These are phyloP conservation scores for Galerucella pusilla DNA, from an alignment of 2,888 invertebrate species.

Conservation along the genomic window DNA sequence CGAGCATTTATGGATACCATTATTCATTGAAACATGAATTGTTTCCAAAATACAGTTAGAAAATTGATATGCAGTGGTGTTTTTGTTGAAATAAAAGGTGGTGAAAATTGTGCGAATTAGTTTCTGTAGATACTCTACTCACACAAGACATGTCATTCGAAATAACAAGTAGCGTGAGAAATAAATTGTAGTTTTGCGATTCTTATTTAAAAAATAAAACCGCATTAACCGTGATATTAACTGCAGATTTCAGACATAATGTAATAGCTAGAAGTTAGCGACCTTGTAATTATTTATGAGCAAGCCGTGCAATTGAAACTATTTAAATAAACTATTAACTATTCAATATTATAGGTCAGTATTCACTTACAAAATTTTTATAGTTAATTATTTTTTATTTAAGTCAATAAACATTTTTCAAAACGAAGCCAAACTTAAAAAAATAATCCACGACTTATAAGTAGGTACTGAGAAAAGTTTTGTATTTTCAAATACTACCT, in stretches of 20 bases:
- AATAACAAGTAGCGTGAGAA: background rate
- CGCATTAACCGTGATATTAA: constrained; percentile 10
- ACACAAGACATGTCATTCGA: background rate
- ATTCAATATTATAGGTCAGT: background rate
- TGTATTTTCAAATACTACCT: no score
- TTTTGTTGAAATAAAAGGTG: background rate
- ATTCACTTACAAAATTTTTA: background rate
- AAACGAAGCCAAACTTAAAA: no score
- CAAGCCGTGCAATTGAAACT: constrained; percentile 12
- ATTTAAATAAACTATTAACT: background rate
- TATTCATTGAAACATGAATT: background rate
- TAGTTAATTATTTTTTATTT: background rate
- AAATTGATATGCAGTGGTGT: background rate
- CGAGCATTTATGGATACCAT: background rate
- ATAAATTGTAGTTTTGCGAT: constrained; percentile 1
- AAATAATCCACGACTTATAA: no score
- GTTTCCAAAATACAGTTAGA: constrained; percentile 3
- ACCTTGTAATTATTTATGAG: constrained; percentile 22
- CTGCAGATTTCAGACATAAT: constrained; percentile 14
- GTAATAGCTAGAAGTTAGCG: constrained; percentile 14
- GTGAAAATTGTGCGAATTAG: background rate
- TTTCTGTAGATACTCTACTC: background rate
- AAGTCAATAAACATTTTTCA: no score
- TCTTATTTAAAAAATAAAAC: constrained; percentile 6
- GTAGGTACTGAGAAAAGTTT: no score